Percentiles rank a stretch among this genome's conserved stretches.
Evolutionary conservation across 2,888 invertebrate species (phyloP).

Genomic region (Ochlodes sylvanus): DNA sequence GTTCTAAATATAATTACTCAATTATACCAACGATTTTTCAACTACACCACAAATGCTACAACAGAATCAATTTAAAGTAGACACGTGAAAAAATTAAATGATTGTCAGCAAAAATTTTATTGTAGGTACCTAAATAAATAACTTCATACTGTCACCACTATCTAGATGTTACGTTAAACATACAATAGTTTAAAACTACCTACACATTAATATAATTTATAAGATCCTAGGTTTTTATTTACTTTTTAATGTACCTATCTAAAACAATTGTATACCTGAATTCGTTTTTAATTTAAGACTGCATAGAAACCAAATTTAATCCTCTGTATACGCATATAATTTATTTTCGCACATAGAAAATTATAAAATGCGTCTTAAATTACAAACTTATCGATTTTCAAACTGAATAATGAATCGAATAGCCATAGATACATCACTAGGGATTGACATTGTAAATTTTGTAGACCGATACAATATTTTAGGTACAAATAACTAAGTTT

Average conservation of each 20-base stretch:
- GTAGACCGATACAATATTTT: constrained; percentile 59
- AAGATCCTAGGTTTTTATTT: neutral
- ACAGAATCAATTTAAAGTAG: neutral
- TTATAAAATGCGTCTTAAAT: constrained; percentile 1
- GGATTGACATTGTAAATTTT: constrained; percentile 45
- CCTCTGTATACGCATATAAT: neutral
- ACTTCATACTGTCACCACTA: neutral
- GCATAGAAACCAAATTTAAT: constrained; percentile 5
- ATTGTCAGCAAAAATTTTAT: no score
- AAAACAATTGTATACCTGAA: neutral
- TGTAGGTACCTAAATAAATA: neutral
- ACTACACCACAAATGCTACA: neutral
- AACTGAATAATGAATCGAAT: constrained; percentile 28
- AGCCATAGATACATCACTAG: constrained; percentile 39
- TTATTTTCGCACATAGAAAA: neutral
- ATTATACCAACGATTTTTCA: no score
- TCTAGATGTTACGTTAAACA: neutral
- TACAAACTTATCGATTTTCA: neutral
- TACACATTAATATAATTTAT: neutral
- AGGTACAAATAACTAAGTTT: constrained; percentile 79
- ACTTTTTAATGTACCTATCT: neutral
- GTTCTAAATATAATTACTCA: no score
- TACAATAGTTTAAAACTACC: neutral
- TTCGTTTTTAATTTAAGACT: neutral
- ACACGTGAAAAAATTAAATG: no score